Percentiles rank a stretch among this genome's conserved stretches.
These are phyloP conservation scores for Steatornis caripensis DNA, from an alignment of 2,113 vertebrate species.

Conservation along the genomic window DNA sequence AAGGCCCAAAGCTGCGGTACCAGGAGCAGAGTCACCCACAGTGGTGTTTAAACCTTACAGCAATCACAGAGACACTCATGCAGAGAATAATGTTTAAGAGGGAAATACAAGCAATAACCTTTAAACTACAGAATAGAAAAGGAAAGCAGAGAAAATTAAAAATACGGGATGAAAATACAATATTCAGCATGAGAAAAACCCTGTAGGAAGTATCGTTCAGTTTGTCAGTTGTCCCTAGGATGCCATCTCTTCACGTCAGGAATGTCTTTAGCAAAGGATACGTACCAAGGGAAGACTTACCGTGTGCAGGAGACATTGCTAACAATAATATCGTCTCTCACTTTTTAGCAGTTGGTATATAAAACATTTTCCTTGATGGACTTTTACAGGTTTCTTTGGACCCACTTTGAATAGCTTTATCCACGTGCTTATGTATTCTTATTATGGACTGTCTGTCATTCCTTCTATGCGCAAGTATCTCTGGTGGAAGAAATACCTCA, in stretches of 20 bases:
- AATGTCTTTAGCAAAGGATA: not conserved
- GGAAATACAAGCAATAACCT: not conserved
- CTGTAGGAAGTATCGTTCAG: not conserved
- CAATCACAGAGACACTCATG: fast-evolving
- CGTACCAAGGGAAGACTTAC: not conserved
- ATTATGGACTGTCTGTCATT: constrained; percentile 84
- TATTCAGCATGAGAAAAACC: not conserved
- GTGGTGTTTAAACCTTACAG: not conserved
- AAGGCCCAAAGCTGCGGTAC: not conserved
- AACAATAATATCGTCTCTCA: not conserved
- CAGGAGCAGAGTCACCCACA: not conserved
- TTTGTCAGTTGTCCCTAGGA: not conserved
- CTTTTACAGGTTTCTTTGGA: constrained; percentile 83
- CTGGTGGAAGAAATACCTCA: constrained; percentile 92
- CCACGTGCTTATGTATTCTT: constrained; percentile 89
- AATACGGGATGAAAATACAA: not conserved
- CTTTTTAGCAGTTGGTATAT: not conserved
- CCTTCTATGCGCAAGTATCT: constrained; percentile 86
- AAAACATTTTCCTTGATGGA: not conserved
- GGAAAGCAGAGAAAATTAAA: not conserved
- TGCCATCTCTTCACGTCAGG: not conserved
- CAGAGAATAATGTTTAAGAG: not conserved
- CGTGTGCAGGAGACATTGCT: not conserved
- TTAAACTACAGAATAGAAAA: not conserved
- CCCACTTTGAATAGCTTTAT: constrained; percentile 89